Base-by-base conservation (phyloP, 2,113 vertebrate genomes). In the Probosciger aterrimus region DNA sequence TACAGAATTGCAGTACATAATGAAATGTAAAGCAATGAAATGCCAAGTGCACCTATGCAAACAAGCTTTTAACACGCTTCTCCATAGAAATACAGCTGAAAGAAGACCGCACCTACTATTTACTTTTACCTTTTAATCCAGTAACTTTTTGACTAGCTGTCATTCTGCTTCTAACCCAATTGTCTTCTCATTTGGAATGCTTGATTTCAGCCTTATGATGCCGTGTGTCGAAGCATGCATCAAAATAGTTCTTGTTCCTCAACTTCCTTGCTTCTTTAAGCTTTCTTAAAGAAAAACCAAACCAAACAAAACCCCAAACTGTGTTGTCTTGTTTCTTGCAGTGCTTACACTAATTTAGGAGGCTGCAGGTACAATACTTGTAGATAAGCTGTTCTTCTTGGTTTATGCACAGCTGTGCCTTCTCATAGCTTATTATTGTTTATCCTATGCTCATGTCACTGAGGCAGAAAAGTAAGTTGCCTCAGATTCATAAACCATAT, bases 11-110 rank as follows among this genome's bases (percentile, higher is more conserved):
- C 47, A 71, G 73, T 81, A 67, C 78, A 47, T 83, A 96, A 97
- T 91, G 78, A 88, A 96, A 78, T 37, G 76, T 77, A 82, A 92
- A 96, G 94, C 62, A 91, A 83, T 95, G 93, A 97, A 96, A 96
- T 96, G 79, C 37, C 77, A 94, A 96, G 63, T 91, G 67, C 95
- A 93, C 67, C 83, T 83, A 92, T 79, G 79, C 73, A 96, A 96
- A 93, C 82, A 89, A 94, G 82, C 43, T 93, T 70, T 94, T 95
- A 88, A 91, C 76, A 80, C 9, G 2, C 18, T 93, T 79, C 37
- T 82, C 31, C 71, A 69, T 60, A 96, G 74, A 78, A 88, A 44
- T 46, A 33, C 31, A 55, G 49, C 37, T 44, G 67, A 77, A 43
- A 43, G 41, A 76, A 17, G n/a, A 89, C 47, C 93, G 27, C 63